Evolutionary conservation across 2,113 vertebrate species (phyloP), one percentile per base, ranked within the genome.

Genomic region (Psophia crepitans): DNA sequence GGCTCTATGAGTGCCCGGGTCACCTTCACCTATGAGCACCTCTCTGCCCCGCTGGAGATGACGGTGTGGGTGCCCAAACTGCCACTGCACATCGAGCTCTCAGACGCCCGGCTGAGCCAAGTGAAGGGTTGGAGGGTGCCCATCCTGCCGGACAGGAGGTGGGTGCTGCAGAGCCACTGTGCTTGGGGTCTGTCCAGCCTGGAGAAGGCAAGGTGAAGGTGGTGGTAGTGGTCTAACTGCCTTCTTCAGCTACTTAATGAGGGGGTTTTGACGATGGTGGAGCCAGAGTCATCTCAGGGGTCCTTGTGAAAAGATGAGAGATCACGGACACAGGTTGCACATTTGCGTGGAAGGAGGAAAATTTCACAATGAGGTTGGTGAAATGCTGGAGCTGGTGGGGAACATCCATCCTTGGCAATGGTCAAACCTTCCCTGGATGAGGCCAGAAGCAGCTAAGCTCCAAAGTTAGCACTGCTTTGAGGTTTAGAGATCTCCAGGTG

Each of bases 71-170:
- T 99, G 73, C 99, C 99, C 97, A 99, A 99, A 54, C 98, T 99
- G 60, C 99, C 99, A 2, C 98, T 99, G 85, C 98, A 98, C 97
- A 98, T 99, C 32, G 99, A 99, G 87, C 99, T 99, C 5, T 99
- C 99, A 0, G 99, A 99, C 6, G 81, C 96, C 92, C 98, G 97
- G 33, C 98, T 99, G 75, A 99, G 99, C 97, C 99, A 99, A 98
- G 99, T 99, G 98, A 99, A 99, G 95, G 99, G 99, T 75, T 99
- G 99, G 99, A 98, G 99, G 95, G 99, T 99, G 33, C 99, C 99
- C 82, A 99, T 99, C 86, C 98, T 99, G 90, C 99, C 99, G 0
- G 99, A 99, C 96, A 97, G 99, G 91, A 99, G 99, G 99, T 99
- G 91, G 41, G 97, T 94, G 44, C 69, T 68, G 46, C 0, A 2